Evolutionary conservation across 2,797 vertebrate genomes (phyloP).

Genomic region (Paratrypauchen microcephalus): DNA sequence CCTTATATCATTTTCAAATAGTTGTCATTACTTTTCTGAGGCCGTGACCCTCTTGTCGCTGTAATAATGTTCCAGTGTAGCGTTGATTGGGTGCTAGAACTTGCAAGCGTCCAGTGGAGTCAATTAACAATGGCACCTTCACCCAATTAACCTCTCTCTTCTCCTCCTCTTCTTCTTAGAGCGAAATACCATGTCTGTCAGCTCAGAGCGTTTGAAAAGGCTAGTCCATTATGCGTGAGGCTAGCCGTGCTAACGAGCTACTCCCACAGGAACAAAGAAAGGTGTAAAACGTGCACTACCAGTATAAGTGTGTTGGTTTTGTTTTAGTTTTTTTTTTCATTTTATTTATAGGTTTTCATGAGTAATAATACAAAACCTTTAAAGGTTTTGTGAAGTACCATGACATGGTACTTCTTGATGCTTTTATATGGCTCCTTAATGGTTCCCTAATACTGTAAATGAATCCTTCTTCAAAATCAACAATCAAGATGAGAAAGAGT

Average conservation of each 20-base stretch:
- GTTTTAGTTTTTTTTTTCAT: no score
- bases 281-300: neutral
- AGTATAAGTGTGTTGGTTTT: neutral
- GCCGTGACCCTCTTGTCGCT: neutral
- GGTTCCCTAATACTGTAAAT: no score
- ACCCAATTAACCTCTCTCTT: constrained; percentile 41
- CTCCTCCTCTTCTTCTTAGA: constrained; percentile 7
- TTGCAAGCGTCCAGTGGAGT: constrained; percentile 16
- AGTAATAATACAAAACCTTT: no score
- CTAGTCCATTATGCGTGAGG: neutral
- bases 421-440: no score
- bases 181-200: constrained; percentile 33
- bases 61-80: neutral
- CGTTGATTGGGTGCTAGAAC: constrained; percentile 16
- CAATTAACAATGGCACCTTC: constrained; percentile 30
- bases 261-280: constrained; percentile 11
- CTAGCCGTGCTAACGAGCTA: constrained; percentile 6
- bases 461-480: no score
- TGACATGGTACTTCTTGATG: no score
- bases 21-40: neutral
- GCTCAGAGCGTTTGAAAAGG: constrained; percentile 26
- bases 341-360: no score
- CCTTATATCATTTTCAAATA: neutral
- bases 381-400: no score
- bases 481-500: no score